These are phyloP conservation scores for Drosophila sechellia DNA, from an alignment of 1,140 invertebrate genomes.

Conservation along the genomic window DNA sequence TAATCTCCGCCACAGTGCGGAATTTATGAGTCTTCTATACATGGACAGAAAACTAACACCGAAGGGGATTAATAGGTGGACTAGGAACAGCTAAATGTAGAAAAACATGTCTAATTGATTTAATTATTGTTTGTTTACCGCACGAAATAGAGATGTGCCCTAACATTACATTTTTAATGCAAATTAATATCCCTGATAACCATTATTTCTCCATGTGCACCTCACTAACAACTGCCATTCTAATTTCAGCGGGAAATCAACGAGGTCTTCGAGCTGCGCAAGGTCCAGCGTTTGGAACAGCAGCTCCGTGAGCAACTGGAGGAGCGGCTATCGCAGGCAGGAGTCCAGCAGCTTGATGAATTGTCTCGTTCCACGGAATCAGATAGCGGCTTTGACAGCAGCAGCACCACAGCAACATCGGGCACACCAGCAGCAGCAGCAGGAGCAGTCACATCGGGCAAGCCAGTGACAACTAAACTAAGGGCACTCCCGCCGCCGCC, in stretches of 20 bases:
- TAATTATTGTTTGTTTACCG: too few relatives aligned
- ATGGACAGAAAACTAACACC: not conserved
- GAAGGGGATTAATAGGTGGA: not conserved
- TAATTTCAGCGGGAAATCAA: constrained; percentile 84
- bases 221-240: constrained; percentile 64
- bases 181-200: too few relatives aligned
- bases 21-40: constrained; percentile 54
- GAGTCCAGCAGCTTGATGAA: constrained; percentile 70
- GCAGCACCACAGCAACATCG: constrained; percentile 60
- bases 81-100: not conserved
- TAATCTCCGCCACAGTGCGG: constrained; percentile 35
- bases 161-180: too few relatives aligned
- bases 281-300: constrained; percentile 69
- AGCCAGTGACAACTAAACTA: constrained; percentile 74
- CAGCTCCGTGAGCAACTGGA: constrained; percentile 56
- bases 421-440: constrained; percentile 14
- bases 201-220: constrained; percentile 1
- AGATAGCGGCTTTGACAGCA: constrained; percentile 82
- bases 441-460: constrained; percentile 25
- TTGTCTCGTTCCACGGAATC: constrained; percentile 82
- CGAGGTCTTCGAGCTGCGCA: constrained; percentile 81
- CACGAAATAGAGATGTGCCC: too few relatives aligned
- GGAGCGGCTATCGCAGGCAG: constrained; percentile 39
- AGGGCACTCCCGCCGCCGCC: constrained; percentile 72
- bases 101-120: too few relatives aligned